These are phyloP conservation scores for Ormia ochracea DNA, from an alignment of 2,888 invertebrate species.

Conservation along the genomic window DNA sequence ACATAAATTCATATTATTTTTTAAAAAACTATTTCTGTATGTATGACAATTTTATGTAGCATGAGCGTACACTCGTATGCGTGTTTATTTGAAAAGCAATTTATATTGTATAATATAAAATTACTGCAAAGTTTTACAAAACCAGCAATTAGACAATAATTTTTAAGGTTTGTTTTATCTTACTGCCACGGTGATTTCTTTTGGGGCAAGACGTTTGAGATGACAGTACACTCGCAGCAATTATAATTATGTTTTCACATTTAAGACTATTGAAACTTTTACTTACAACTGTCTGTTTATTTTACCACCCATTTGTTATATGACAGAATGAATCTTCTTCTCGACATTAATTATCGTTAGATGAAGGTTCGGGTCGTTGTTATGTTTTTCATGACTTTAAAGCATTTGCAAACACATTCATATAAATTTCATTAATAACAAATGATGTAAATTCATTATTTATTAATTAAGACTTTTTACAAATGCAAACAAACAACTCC, in stretches of 20 bases:
- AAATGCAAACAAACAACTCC: not conserved
- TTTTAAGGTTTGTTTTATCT: conserved; percentile 27
- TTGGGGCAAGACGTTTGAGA: conserved; percentile 17
- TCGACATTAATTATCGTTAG: not conserved
- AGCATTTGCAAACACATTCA: conserved; percentile 31
- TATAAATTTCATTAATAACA: conserved; percentile 53
- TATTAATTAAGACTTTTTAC: conserved; percentile 48
- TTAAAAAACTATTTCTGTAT: conserved; percentile 23
- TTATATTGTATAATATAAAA: not conserved
- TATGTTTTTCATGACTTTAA: conserved; percentile 14
- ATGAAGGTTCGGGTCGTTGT: conserved; percentile 16
- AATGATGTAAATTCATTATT: conserved; percentile 56
- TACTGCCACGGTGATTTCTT: not conserved
- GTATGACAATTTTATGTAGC: conserved; percentile 31
- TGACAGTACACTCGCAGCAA: conserved; percentile 2
- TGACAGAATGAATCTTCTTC: not conserved
- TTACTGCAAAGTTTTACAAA: conserved; percentile 17
- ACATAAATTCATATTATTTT: conserved; percentile 39
- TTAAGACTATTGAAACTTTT: conserved; percentile 31
- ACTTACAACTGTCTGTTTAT: not conserved
- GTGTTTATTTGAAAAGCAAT: not conserved
- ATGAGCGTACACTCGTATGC: no score
- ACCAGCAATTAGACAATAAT: conserved; percentile 40
- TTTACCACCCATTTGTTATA: not conserved
- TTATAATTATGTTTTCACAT: conserved; percentile 46